Percentiles rank a stretch among this genome's conserved stretches.
Evolutionary conservation across 2,888 invertebrate species (phyloP).

Genomic region (Labia minor): DNA sequence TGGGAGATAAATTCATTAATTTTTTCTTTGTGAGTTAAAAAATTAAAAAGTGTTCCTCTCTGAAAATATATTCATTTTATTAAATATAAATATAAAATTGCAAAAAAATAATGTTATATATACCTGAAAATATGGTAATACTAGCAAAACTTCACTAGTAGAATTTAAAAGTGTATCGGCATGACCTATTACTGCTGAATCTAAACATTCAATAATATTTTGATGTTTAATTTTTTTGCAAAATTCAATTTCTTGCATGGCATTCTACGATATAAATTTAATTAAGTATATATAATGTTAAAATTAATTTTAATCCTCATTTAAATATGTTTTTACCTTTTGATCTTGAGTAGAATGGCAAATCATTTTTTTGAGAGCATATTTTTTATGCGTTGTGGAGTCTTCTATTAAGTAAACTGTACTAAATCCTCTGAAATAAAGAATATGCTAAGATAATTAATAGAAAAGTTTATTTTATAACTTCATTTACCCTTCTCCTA

Average conservation of each 20-base stretch:
- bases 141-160: constrained; percentile 59
- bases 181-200: constrained; percentile 49
- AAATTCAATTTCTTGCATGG: constrained; percentile 61
- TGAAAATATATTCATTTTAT: too few relatives aligned
- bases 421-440: constrained; percentile 63
- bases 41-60: constrained; percentile 63
- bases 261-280: constrained; percentile 31
- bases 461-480: constrained; percentile 27
- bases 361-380: constrained; percentile 68
- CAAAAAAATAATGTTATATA: constrained; percentile 23
- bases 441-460: neutral
- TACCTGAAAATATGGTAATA: constrained; percentile 63
- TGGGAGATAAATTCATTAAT: constrained; percentile 51
- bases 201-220: constrained; percentile 61
- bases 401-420: constrained; percentile 67
- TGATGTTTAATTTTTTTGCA: constrained; percentile 58
- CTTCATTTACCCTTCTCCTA: constrained; percentile 73
- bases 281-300: constrained; percentile 17
- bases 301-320: too few relatives aligned
- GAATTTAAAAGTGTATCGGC: constrained; percentile 54
- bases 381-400: constrained; percentile 48
- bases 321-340: constrained; percentile 40
- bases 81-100: too few relatives aligned
- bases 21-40: constrained; percentile 49
- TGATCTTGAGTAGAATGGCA: constrained; percentile 71